These are phyloP conservation scores for Poeciliopsis turrubarensis DNA, from an alignment of 2,113 vertebrate genomes.

Conservation along the genomic window DNA sequence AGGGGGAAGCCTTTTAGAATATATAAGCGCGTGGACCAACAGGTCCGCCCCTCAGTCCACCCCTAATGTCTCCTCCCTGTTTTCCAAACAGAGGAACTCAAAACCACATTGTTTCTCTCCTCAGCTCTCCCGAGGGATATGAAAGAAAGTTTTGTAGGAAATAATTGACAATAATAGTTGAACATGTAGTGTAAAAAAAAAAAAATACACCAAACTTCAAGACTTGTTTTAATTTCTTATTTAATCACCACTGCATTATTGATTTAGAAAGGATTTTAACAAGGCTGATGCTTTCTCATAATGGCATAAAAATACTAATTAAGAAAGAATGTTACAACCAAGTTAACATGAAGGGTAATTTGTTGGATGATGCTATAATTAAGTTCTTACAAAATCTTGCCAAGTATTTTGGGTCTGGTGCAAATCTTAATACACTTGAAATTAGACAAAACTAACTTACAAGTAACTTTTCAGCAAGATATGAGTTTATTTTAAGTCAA, in stretches of 20 bases:
- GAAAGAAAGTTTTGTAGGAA: conserved; percentile 19
- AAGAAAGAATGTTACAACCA: no score
- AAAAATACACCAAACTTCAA: background rate
- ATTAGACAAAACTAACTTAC: no score
- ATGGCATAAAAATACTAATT: no score
- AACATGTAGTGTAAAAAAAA: background rate
- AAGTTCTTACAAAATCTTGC: no score
- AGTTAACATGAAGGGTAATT: no score
- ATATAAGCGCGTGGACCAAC: conserved; percentile 74
- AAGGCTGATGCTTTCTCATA: no score
- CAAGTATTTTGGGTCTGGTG: no score
- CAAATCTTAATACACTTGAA: no score
- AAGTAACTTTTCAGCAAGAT: no score
- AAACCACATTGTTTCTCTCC: conserved; percentile 48
- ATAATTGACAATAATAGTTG: background rate
- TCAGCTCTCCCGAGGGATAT: conserved; percentile 2
- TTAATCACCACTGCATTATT: background rate
- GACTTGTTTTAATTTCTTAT: background rate
- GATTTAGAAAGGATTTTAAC: no score
- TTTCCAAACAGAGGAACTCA: conserved; percentile 45
- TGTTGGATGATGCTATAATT: no score
- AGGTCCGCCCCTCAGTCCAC: conserved; percentile 64
- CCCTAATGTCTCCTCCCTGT: conserved; percentile 59
- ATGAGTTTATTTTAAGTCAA: no score
- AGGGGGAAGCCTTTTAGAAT: conserved; percentile 60